phyloP scores from a whole-genome alignment of 2,888 invertebrate species.

The Myopa tessellatipennis region DNA sequence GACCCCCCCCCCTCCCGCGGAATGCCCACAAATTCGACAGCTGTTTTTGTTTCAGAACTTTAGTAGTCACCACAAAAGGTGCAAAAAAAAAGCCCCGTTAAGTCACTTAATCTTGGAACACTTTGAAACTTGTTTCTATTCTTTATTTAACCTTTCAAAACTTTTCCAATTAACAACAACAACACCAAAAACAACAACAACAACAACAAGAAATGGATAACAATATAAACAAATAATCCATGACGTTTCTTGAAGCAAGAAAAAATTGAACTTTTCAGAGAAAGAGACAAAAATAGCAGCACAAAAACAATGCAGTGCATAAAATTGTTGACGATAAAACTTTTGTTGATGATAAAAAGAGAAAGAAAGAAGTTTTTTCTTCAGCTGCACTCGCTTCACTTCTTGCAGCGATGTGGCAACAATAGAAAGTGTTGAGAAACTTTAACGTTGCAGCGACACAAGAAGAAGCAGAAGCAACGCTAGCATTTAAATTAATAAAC shows the following conservation, averaged over 20 bases:
- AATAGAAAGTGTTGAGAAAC: background rate
- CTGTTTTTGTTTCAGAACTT: too few species aligned
- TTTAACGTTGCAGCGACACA: background rate
- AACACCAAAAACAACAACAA: background rate
- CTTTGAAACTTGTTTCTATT: too few species aligned
- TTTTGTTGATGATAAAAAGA: background rate
- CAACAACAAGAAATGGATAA: too few species aligned
- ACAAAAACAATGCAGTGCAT: constrained; percentile 33
- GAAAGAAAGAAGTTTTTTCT: constrained; percentile 1
- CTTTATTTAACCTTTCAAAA: constrained; percentile 3
- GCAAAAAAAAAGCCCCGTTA: too few species aligned
- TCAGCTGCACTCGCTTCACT: background rate
- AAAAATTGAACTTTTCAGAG: too few species aligned
- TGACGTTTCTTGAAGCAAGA: too few species aligned
- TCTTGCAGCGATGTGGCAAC: background rate
- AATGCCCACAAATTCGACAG: too few species aligned
- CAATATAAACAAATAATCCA: too few species aligned
- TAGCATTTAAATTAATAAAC: too few species aligned
- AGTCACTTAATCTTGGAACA: too few species aligned
- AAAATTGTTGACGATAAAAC: constrained; percentile 23
- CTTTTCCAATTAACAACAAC: background rate
- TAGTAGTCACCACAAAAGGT: too few species aligned
- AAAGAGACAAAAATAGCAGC: background rate
- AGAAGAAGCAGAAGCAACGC: background rate
- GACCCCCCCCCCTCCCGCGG: too few species aligned